Base-by-base conservation (phyloP, 2,888 invertebrate genomes). In the Drosophila putrida region DNA sequence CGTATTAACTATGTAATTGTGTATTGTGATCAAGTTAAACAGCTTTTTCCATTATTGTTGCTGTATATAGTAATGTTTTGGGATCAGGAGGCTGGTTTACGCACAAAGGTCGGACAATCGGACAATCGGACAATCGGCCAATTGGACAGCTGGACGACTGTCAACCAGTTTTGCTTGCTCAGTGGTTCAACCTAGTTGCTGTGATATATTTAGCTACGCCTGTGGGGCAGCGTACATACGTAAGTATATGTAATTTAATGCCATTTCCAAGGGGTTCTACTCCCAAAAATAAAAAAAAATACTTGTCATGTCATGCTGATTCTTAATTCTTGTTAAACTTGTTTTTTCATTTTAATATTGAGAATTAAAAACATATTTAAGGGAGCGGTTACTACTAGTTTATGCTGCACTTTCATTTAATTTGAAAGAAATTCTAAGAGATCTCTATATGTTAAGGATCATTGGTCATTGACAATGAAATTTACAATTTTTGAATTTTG, bases 1-100 rank as follows among this genome's bases (percentile, higher is more conserved):
- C 28, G 36, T 39, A 25, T 28, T 33, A 39, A 13, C 28, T 28
- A n/a, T 50, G 44, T 55, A 60, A 71, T 59, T 25, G 28, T 20
- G 47, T 39, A 61, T 46, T 60, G 35, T 46, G 51, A 66, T 65
- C 69, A 69, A 72, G 69, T 69, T 73, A 20, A 58, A 39, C 70
- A 27, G 53, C 62, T 63, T 63, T 61, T 9, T 0, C 0, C 15
- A n/a, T 53, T 33, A n/a, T 33, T 33, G 25, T 10, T 13, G 41
- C 41, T 47, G 38, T 50, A 39, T 25, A 38, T 33, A 35, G 15
- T 44, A 10, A 44, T 38, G 28, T 33, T 38, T 10, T 10, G 20
- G 20, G 38, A 61, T 47, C 50, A 47, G 64, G 72, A 63, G 71
- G 75, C 71, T 61, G 67, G 75, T 44, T 27, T 38, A 10, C 6